Evolutionary conservation across 2,797 vertebrate genomes (phyloP), one percentile per base, ranked within the genome.

Genomic region (Loriculus beryllinus): DNA sequence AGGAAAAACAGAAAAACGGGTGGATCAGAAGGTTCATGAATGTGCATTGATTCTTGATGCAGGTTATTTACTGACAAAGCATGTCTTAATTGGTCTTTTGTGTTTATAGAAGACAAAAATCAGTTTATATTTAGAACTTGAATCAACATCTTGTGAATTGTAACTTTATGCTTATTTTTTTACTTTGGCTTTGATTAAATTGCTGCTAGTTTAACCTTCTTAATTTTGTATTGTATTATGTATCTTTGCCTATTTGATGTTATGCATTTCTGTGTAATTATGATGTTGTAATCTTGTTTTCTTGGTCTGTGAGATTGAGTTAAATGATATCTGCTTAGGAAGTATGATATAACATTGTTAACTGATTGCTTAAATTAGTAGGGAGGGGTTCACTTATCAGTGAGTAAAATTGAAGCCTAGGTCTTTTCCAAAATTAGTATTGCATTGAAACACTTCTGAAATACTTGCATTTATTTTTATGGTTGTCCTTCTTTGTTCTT

Each of bases 381-480:
- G 59, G 47, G 90, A 87, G 69, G 69, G 71, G 37, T 4, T 76
- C 8, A 10, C 37, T 70, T 78, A 56, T 3, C 49, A 64, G 42
- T 39, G 62, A 64, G 35, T 37, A 72, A 68, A 75, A 65, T 45
- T 45, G 56, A 71, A 83, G 48, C 17, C 9, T 18, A 25, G 21
- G 17, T 86, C 65, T 71, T 51, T 57, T 81, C 56, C 37, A 49
- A 69, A 85, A n/a, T 13, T 51, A 43, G 37, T 19, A 18, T 54
- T 68, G 37, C 10, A 13, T 82, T 64, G 74, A 67, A 76, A 47
- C 47, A 17, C 40, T 86, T 92, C 31, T 70, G 45, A 89, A 93
- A 72, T 69, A n/a, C 18, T 89, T 89, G 43, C 17, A 6, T 79
- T 88, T 96, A 68, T 86, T 93, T 90, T 78, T 89, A 18, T 81